Evolutionary conservation across 2,113 vertebrate genomes (phyloP), one percentile per base, ranked within the genome.

Genomic region (Mormyrus lacerda): DNA sequence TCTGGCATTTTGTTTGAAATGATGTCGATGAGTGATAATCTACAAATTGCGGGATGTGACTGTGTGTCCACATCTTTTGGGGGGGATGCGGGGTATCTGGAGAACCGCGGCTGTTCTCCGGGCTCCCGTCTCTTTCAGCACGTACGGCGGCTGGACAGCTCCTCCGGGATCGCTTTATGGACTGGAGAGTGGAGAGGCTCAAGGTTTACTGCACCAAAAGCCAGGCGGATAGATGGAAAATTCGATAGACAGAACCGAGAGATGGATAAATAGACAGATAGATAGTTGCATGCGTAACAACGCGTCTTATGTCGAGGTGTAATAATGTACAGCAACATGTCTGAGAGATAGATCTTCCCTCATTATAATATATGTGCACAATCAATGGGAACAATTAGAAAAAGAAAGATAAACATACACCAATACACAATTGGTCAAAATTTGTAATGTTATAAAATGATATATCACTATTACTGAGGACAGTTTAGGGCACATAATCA

Each of bases 91-190:
- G 69, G 73, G 5, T 79, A 79, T 42, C 73, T 39, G 73, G 73
- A 17, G 27, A 76, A 17, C 42, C 42, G 19, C 17, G 79, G 79
- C 42, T 44, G 79, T 15, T 21, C 65, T 35, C 65, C 39, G 17
- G 42, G 79, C 42, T 84, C 42, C 17, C 3, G 21, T 47, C 6
- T 2, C 17, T 84, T 84, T 84, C 82, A 84, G 82, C 42, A 84
- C 82, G 82, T 88, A 48, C 27, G 17, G 39, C 39, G 19, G 47
- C 51, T 89, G 90, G 88, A 92, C 90, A 90, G 90, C 88, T 91
- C 86, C 88, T 15, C 13, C 51, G 24, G 15, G 39, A 51, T 10
- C 79, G 47, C 50, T 9, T 21, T 84, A 42, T 45, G 19, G 42
- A 47, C 82, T 84, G 21, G 21, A 47, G 39, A 84, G 42, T 84